phyloP scores from a whole-genome alignment of 2,113 vertebrate species.

The Pseudopipra pipra region DNA sequence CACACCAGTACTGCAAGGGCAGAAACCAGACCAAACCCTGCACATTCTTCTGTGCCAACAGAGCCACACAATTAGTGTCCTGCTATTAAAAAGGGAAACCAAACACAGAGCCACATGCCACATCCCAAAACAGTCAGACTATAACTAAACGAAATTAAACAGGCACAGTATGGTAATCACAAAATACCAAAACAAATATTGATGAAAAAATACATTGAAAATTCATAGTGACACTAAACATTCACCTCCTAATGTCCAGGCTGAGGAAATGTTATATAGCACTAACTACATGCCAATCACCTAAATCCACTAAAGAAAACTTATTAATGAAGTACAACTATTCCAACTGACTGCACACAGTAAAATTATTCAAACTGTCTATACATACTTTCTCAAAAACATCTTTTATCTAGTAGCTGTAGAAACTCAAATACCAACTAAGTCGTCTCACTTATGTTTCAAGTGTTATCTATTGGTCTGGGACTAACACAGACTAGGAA shows the following conservation, averaged over 20 bases:
- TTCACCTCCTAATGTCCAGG: background rate
- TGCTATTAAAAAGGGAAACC: background rate
- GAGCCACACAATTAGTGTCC: background rate
- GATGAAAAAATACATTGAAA: background rate
- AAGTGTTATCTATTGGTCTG: background rate
- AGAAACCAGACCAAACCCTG: background rate
- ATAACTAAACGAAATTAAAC: background rate
- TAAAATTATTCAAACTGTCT: background rate
- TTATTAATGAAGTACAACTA: background rate
- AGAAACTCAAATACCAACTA: background rate
- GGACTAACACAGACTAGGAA: background rate
- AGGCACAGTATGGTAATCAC: background rate
- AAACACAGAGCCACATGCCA: background rate
- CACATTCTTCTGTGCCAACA: background rate
- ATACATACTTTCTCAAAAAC: background rate
- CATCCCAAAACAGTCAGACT: background rate
- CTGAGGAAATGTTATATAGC: background rate
- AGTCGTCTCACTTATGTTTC: background rate
- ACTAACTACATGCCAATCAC: background rate
- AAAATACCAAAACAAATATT: background rate
- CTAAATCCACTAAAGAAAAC: background rate
- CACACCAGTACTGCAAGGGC: background rate
- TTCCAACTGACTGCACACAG: background rate
- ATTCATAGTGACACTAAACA: background rate
- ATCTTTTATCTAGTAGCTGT: background rate